Evolutionary conservation across 1,140 invertebrate species (phyloP), one percentile per base, ranked within the genome.

Genomic region (Apis dorsata): DNA sequence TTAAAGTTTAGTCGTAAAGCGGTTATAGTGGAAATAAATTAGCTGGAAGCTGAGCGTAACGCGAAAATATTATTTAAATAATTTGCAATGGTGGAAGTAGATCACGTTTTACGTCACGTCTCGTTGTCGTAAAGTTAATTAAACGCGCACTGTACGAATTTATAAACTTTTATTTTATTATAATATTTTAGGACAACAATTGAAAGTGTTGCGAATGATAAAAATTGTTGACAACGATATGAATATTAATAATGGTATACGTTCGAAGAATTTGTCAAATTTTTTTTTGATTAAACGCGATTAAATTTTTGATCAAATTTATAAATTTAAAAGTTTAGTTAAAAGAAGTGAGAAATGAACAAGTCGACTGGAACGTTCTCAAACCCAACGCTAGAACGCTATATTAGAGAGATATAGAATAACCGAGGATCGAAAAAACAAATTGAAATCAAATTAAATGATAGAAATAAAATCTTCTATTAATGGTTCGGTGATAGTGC

Each of bases 1-100:
- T 79, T 62, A 24, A 79, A 79, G n/a, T 60, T 69, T 11, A 19
- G 10, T 28, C 55, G 55, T 70, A 79, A 79, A 60, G 3, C 44
- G 34, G 17, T 17, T 7, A 15, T 13, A 8, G 24, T 44, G 49
- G 19, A 55, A 53, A 55, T 72, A 63, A 72, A 79, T 53, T 63
- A 34, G 17, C 49, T 3, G 8, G 44, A 17, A 28, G 19, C 57
- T 9, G 7, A 17, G 24, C n/a, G 55, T 62, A 71, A 71, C 68
- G 55, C 15, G 13, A 53, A 71, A 57, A 51, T 53, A 71, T 68
- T 55, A 53, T 57, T 51, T 24, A 7, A 44, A 9, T 12, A 44
- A 77, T 77, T 77, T 77, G 51, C 51, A 55, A 53, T 11, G 49
- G 10, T 7, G 49, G 19, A 76, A 51, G 13, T 62, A 24, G 24